Conservation (phyloP, 1,140 invertebrate genomes). For the Ceratoteleas bidentatus region DNA sequence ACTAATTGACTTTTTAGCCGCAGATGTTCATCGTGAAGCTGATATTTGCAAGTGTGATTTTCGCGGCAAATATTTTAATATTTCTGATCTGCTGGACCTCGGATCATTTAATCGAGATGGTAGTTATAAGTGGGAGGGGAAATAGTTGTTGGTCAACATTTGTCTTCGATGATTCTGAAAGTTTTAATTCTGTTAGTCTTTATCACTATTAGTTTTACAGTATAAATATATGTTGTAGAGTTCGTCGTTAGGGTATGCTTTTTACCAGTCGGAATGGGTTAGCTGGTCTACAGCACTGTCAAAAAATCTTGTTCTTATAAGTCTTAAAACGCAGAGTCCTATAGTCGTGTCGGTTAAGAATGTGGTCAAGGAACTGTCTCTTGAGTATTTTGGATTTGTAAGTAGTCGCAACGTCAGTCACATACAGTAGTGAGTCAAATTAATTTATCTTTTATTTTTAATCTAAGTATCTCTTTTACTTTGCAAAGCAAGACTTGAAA, state of each 20-base stretch:
- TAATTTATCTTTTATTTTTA: not conserved
- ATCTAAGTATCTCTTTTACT: not conserved
- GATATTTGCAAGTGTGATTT: constrained; percentile 1
- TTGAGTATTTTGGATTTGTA: constrained; percentile 41
- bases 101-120: constrained; percentile 25
- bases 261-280: constrained; percentile 31
- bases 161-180: too few species aligned
- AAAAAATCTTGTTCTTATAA: constrained; percentile 29
- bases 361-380: constrained; percentile 34
- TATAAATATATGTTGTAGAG: constrained; percentile 21
- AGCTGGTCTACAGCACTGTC: constrained; percentile 2
- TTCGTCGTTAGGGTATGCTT: constrained; percentile 4
- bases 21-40: constrained; percentile 13
- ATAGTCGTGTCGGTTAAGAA: constrained; percentile 13
- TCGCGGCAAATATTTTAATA: not conserved
- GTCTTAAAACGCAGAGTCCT: constrained; percentile 14
- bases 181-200: too few species aligned
- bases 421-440: not conserved
- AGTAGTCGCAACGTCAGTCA: constrained; percentile 1
- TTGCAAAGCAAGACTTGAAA: not conserved
- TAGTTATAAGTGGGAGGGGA: too few species aligned
- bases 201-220: too few species aligned
- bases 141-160: too few species aligned
- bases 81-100: constrained; percentile 1
- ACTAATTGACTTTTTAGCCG: constrained; percentile 23